phyloP scores from a whole-genome alignment of 2,113 vertebrate species.

The Pimephales promelas region DNA sequence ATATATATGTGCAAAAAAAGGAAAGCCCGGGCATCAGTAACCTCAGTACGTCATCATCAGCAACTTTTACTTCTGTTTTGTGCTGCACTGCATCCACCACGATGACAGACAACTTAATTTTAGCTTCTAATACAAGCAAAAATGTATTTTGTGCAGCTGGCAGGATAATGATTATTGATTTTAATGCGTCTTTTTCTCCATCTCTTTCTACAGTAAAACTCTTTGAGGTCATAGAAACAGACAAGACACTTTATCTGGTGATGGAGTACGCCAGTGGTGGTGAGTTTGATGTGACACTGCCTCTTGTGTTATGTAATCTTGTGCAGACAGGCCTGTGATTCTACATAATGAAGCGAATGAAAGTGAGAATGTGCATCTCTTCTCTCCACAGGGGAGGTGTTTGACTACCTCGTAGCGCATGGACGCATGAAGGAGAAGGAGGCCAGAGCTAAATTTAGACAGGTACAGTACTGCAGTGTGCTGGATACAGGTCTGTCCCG shows the following conservation, averaged over 20 bases:
- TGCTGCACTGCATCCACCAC: background rate
- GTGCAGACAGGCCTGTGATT: background rate
- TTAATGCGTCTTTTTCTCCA: background rate
- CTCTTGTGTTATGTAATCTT: conserved; percentile 26
- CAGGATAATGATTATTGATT: background rate
- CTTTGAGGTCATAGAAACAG: conserved; percentile 91
- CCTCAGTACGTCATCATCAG: background rate
- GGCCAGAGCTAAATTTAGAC: conserved; percentile 92
- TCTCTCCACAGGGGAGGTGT: conserved; percentile 84
- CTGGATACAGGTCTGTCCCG: conserved; percentile 31
- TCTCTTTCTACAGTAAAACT: conserved; percentile 79
- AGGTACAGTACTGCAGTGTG: conserved; percentile 74
- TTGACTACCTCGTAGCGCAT: conserved; percentile 92
- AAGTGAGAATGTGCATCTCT: conserved; percentile 11
- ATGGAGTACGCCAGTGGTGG: conserved; percentile 92
- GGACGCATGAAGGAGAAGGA: conserved; percentile 95
- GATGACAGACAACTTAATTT: background rate
- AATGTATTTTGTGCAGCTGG: background rate
- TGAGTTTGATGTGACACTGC: conserved; percentile 66
- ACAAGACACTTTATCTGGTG: conserved; percentile 90
- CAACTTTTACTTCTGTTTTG: background rate
- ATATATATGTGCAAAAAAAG: too few species aligned
- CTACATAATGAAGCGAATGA: conserved; percentile 7
- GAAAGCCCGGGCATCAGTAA: background rate
- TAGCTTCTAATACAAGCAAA: background rate